Base-by-base conservation (phyloP, 2,888 invertebrate species). In the Icerya purchasi region DNA sequence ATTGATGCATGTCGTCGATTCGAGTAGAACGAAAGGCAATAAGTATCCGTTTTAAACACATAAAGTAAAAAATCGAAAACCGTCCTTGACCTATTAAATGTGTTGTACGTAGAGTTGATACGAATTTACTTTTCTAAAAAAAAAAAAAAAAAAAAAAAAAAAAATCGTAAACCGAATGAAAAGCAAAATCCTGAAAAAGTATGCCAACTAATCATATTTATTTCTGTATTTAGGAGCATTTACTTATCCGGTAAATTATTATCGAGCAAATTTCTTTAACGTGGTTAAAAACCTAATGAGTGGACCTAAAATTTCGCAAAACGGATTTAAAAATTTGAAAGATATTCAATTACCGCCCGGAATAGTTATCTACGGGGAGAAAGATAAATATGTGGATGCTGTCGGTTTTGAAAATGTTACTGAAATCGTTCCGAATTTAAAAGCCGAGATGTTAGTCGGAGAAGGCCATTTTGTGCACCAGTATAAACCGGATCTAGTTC, bases 161-260 rank as follows among this genome's bases (percentile, higher is more conserved):
- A n/a, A n/a, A n/a, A n/a, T n/a, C n/a, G n/a, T n/a, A n/a, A n/a
- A n/a, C n/a, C n/a, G n/a, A n/a, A n/a, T n/a, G n/a, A n/a, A n/a
- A n/a, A n/a, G n/a, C n/a, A n/a, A n/a, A n/a, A n/a, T n/a, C n/a
- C n/a, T n/a, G n/a, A n/a, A n/a, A n/a, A n/a, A n/a, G n/a, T 23
- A 8, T 18, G 14, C 10, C 23, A 22, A 10, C n/a, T 23, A 20
- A 22, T 54, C 2, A 56, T 52, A 21, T 19, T 49, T 57, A 20
- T 22, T 53, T 49, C 64, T 61, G 56, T 62, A 72, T 73, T 22
- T 72, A 78, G 78, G 68, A 65, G 76, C 77, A 0, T 69, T 77
- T 50, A 78, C 76, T 1, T 71, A 74, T 1, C 76, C 78, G 0
- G 67, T 79, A 18, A 77, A 79, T 66, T 79, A 77, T 69, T 79